phyloP scores from a whole-genome alignment of 2,113 vertebrate genomes.

The Triplophysa dalaica region DNA sequence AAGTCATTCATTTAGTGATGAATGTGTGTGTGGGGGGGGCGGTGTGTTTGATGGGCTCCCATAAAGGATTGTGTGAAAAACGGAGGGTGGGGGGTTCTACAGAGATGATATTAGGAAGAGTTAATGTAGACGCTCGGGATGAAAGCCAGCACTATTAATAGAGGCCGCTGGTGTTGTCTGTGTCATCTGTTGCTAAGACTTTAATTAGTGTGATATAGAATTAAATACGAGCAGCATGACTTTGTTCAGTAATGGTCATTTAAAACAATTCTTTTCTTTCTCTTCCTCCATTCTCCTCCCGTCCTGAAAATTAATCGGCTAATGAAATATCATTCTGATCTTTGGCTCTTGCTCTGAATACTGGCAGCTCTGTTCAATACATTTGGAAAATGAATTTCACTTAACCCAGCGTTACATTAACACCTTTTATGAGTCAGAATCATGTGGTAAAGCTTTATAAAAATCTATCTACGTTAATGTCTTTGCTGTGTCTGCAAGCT shows the following conservation, averaged over 20 bases:
- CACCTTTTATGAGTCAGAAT: background rate
- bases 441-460: background rate
- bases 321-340: slow-evolving; percentile 67
- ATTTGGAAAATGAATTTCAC: slow-evolving; percentile 63
- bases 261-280: slow-evolving; percentile 53
- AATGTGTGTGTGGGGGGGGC: slow-evolving; percentile 49
- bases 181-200: slow-evolving; percentile 59
- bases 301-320: slow-evolving; percentile 58
- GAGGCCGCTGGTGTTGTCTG: slow-evolving; percentile 56
- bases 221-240: slow-evolving; percentile 60
- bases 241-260: slow-evolving; percentile 61
- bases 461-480: background rate
- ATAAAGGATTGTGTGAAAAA: slow-evolving; percentile 52
- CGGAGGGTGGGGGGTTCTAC: no score
- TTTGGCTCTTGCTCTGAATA: slow-evolving; percentile 57
- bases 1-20: background rate
- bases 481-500: background rate
- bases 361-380: slow-evolving; percentile 55
- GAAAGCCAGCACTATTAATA: slow-evolving; percentile 62
- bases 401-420: background rate
- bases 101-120: no score
- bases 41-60: slow-evolving; percentile 59
- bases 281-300: slow-evolving; percentile 11
- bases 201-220: slow-evolving; percentile 65
- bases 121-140: slow-evolving; percentile 22